Evolutionary conservation across 2,113 vertebrate species (phyloP).

Genomic region (Zeus faber): DNA sequence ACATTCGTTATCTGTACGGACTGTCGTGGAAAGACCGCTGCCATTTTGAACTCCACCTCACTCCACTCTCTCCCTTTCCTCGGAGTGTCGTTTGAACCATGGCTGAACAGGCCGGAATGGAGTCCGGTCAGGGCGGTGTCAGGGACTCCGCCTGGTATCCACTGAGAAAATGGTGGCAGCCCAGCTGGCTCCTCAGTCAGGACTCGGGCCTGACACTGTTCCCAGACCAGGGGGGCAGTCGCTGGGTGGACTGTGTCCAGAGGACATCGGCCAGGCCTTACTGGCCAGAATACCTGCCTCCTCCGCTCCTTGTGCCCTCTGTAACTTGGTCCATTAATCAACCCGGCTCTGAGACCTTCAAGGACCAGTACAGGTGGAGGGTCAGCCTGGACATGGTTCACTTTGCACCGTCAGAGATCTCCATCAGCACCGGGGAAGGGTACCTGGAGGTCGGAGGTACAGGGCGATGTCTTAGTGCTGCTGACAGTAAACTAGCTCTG

Average conservation of each 20-base stretch:
- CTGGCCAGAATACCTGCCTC: slow-evolving; percentile 54
- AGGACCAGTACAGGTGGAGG: slow-evolving; percentile 62
- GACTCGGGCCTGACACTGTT: slow-evolving; percentile 59
- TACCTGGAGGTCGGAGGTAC: slow-evolving; percentile 74
- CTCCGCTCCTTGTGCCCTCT: slow-evolving; percentile 46
- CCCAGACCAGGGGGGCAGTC: slow-evolving; percentile 46
- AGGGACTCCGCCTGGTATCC: slow-evolving; percentile 41
- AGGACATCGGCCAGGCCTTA: slow-evolving; percentile 47
- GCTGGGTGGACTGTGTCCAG: slow-evolving; percentile 56
- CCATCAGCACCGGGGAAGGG: slow-evolving; percentile 52
- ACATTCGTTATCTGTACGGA: slow-evolving; percentile 1
- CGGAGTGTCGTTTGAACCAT: slow-evolving; percentile 30
- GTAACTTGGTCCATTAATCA: slow-evolving; percentile 30
- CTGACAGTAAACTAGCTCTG: no score
- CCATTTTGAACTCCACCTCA: neutral
- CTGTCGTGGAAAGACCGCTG: neutral
- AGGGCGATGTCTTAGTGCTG: neutral
- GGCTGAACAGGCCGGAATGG: slow-evolving; percentile 41
- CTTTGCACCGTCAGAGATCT: slow-evolving; percentile 71
- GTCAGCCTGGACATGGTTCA: slow-evolving; percentile 74
- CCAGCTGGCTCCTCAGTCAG: slow-evolving; percentile 51
- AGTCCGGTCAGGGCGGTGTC: slow-evolving; percentile 24
- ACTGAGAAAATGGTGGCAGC: slow-evolving; percentile 51
- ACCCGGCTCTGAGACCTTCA: slow-evolving; percentile 25
- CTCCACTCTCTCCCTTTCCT: neutral